Conservation (phyloP, 2,797 vertebrate species). For the Mergus octosetaceus region DNA sequence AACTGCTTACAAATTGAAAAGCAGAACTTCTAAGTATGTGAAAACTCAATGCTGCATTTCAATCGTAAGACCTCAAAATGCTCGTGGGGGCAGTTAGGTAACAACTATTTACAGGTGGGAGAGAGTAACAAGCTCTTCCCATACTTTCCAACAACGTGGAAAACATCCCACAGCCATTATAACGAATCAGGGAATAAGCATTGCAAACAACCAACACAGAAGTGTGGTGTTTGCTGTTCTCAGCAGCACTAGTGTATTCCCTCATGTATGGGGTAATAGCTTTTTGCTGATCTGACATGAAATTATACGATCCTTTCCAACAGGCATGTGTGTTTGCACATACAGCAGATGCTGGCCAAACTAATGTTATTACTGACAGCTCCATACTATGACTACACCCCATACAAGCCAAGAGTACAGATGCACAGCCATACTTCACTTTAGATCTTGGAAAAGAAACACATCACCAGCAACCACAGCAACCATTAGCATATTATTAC, state of each 20-base stretch:
- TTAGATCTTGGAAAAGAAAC: background rate
- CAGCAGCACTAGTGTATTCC: background rate
- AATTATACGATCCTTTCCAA: constrained; percentile 1
- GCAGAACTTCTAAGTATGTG: background rate
- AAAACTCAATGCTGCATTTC: background rate
- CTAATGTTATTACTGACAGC: background rate
- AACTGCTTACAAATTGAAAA: background rate
- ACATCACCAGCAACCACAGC: background rate
- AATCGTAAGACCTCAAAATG: background rate
- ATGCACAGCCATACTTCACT: background rate
- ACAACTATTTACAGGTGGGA: background rate
- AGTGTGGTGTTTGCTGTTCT: background rate
- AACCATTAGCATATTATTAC: background rate
- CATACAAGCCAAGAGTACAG: background rate
- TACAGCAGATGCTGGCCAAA: constrained; percentile 8
- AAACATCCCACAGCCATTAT: background rate
- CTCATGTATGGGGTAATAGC: background rate
- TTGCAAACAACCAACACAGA: background rate
- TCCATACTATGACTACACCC: background rate
- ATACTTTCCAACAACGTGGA: background rate
- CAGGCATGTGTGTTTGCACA: background rate
- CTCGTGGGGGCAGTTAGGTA: background rate
- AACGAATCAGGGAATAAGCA: background rate
- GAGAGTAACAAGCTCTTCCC: background rate
- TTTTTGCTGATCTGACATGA: constrained; percentile 12